Base-by-base conservation (phyloP, 2,797 vertebrate species). In the Lepus oiostolus region DNA sequence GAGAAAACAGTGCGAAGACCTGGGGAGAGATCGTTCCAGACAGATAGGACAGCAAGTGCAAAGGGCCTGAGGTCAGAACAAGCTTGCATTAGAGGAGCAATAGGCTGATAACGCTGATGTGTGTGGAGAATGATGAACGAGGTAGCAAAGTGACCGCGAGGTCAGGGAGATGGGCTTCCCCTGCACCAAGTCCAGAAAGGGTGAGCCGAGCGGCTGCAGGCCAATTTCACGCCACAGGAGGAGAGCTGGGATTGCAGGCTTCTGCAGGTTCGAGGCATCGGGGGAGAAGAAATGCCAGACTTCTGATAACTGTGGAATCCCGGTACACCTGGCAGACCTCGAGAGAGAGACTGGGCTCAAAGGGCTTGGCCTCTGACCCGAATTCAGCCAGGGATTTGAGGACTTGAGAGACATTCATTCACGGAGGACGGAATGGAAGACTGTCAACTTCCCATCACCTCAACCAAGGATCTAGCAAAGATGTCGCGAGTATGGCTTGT, bases 121-220 rank as follows among this genome's bases (percentile, higher is more conserved):
- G 42, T n/a, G 7, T 26, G 30, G 9, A 79, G 14, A 12, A 2
- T 14, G 14, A 47, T 21, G 22, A 30, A 71, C 8, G 9, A 54
- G 0, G 12, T 47, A 1, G 42, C 42, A 1, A 47, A 7, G 7
- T 1, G 14, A 63, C 10, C 12, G 10, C 5, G 26, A 52, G 19
- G 17, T 28, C 70, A 21, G 47, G 71, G 11, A 60, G 19, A 35
- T 0, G 26, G 70, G 75, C 8, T 58, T 58, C 54, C 54, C 13
- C 2, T 7, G 16, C 35, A 82, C 52, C 72, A 42, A 22, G 19
- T 17, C 65, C 42, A n/a, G 14, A 77, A 86, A 75, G 38, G 30
- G 21, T 4, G n/a, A 32, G 32, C 28, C 32, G 5, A 84, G 58
- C 13, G 32, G 7, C 62, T 19, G 32, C 5, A 62, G 65, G 26